Evolutionary conservation across 2,797 vertebrate genomes (phyloP), one percentile per base, ranked within the genome.

Genomic region (Brachyrhaphis roseni): DNA sequence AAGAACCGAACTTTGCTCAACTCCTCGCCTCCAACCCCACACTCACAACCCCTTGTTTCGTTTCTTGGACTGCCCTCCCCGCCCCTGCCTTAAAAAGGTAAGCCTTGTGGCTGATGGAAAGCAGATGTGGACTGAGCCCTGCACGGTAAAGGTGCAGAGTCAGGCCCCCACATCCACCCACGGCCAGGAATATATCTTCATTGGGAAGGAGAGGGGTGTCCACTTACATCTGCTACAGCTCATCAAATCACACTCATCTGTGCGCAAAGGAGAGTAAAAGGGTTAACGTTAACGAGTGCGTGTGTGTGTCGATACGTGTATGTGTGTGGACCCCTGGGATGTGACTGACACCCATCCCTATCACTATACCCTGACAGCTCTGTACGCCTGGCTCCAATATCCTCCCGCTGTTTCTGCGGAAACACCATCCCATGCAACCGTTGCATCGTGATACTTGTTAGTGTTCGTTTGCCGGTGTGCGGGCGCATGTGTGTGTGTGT

Each of bases 71-170:
- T 84, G 78, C 90, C 88, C 89, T 89, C 76, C 88, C 88, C 74
- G 78, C 89, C 90, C 86, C 85, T 84, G 90, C 91, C 90, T 95
- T 94, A 93, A 95, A 73, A 94, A 93, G 86, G 87, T 95, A 94
- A 94, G 94, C 92, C 92, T 91, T 92, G 93, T 93, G 91, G 91
- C 91, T 96, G 95, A 97, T 96, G 91, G 95, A 93, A 96, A 96
- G 93, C 97, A 96, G 95, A 96, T 96, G 97, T 96, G 91, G 90
- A 93, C 93, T 92, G 93, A 91, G 90, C 81, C 93, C 93, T 47
- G 90, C 88, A 86, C 90, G 91, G 94, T 95, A 93, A 95, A 96
- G 94, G 93, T 95, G 95, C 94, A 91, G 92, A 92, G 92, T 93
- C 90, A 91, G 88, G 90, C 85, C 92, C 92, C 90, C 91, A 87